These are phyloP conservation scores for Phengaris arion DNA, from an alignment of 2,888 invertebrate genomes.

Conservation along the genomic window DNA sequence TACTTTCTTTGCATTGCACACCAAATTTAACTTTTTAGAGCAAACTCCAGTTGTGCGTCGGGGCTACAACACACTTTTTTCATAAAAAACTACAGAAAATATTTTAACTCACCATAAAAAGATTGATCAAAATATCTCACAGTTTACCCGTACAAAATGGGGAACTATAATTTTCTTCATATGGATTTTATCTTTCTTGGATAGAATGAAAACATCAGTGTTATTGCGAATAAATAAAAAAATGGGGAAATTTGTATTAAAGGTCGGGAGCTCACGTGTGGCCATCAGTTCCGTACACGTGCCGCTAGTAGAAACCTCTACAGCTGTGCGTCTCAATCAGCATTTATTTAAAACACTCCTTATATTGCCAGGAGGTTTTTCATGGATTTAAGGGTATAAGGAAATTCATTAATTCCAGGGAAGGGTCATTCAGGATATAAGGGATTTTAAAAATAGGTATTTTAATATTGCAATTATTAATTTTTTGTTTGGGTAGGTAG, in stretches of 20 bases:
- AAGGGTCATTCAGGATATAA: too few relatives aligned
- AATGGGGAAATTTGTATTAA: neutral
- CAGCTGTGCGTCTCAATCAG: neutral
- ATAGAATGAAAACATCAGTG: slow-evolving; percentile 10
- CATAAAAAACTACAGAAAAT: too few relatives aligned
- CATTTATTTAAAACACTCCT: neutral
- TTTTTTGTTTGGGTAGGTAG: too few relatives aligned
- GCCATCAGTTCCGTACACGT: neutral
- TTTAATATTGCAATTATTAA: too few relatives aligned
- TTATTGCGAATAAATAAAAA: slow-evolving; percentile 5
- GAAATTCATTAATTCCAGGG: too few relatives aligned
- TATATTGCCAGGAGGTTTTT: too few relatives aligned
- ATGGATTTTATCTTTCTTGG: neutral
- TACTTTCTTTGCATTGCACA: too few relatives aligned
- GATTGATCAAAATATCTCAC: slow-evolving; percentile 3
- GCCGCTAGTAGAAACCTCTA: neutral
- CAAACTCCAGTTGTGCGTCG: too few relatives aligned
- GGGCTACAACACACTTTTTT: too few relatives aligned
- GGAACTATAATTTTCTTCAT: slow-evolving; percentile 7
- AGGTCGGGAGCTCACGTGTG: neutral
- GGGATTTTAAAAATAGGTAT: too few relatives aligned
- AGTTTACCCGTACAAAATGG: neutral
- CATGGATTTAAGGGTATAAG: too few relatives aligned
- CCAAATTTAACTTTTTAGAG: too few relatives aligned
- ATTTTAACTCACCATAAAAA: neutral